phyloP scores from a whole-genome alignment of 1,140 invertebrate species.

The Pteromalus puparum region DNA sequence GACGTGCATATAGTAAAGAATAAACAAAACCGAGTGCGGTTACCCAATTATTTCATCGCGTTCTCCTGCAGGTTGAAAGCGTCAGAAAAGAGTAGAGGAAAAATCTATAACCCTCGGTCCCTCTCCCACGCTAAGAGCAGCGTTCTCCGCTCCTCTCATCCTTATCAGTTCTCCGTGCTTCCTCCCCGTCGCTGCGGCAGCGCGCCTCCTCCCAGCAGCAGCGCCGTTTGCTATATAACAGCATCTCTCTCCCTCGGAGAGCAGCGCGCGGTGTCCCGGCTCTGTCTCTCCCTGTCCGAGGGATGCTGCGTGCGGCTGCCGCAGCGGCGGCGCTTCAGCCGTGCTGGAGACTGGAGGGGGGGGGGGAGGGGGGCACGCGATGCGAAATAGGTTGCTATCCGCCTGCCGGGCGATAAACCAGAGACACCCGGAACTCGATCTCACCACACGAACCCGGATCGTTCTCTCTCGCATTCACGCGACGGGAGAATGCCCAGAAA shows the following conservation, averaged over 20 bases:
- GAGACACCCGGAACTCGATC: slow-evolving; percentile 66
- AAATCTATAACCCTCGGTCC: neutral
- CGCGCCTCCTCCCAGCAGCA: neutral
- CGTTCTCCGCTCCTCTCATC: neutral
- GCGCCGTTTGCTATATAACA: neutral
- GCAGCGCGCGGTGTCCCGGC: neutral
- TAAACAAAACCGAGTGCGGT: too few relatives aligned
- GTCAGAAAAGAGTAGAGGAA: neutral
- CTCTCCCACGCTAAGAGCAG: neutral
- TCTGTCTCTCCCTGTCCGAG: slow-evolving; percentile 52
- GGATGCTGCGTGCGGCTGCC: slow-evolving; percentile 62
- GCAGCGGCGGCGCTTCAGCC: slow-evolving; percentile 49
- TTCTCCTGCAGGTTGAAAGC: too few relatives aligned
- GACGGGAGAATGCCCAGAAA: slow-evolving; percentile 66
- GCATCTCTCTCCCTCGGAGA: slow-evolving; percentile 26
- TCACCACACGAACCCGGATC: slow-evolving; percentile 74
- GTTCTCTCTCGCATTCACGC: slow-evolving; percentile 65
- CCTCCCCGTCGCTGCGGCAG: neutral
- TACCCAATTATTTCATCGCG: too few relatives aligned
- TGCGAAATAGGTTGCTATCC: slow-evolving; percentile 74
- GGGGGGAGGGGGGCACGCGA: too few relatives aligned
- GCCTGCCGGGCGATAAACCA: slow-evolving; percentile 75
- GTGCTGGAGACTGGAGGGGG: slow-evolving; percentile 48
- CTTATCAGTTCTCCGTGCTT: neutral
- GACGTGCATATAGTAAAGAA: too few relatives aligned